phyloP scores from a whole-genome alignment of 1,140 invertebrate genomes.

The Neotoxoptera formosana region DNA sequence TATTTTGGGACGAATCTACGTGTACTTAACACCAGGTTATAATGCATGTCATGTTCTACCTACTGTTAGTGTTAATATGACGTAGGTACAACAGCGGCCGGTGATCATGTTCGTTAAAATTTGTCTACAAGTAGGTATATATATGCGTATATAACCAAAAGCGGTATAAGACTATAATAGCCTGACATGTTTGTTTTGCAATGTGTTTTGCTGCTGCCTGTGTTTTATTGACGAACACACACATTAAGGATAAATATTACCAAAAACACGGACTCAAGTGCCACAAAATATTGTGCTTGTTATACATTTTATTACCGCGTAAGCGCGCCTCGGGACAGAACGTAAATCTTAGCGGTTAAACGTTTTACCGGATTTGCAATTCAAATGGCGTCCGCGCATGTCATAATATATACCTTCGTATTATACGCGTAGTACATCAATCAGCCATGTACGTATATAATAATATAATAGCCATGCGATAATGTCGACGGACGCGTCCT shows the following conservation, averaged over 20 bases:
- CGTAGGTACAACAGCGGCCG: neutral
- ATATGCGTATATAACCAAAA: neutral
- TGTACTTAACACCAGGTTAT: neutral
- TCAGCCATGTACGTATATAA: neutral
- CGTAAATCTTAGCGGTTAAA: neutral
- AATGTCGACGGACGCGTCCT: neutral
- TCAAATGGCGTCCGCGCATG: neutral
- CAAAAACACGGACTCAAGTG: neutral
- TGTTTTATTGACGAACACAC: neutral
- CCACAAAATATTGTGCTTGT: neutral
- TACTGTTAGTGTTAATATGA: neutral
- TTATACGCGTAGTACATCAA: neutral
- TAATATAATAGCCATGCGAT: neutral
- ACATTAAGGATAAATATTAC: neutral
- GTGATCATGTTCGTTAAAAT: neutral
- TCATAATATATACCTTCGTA: neutral
- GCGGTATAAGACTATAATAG: neutral
- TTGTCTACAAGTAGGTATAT: neutral
- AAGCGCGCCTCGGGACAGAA: neutral
- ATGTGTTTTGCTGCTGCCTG: neutral
- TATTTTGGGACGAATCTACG: neutral
- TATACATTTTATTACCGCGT: neutral
- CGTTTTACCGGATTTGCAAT: neutral
- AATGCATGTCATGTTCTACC: neutral
- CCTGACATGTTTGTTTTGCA: neutral